These are phyloP conservation scores for Andrena chrysosceles DNA, from an alignment of 2,888 invertebrate genomes.

Conservation along the genomic window DNA sequence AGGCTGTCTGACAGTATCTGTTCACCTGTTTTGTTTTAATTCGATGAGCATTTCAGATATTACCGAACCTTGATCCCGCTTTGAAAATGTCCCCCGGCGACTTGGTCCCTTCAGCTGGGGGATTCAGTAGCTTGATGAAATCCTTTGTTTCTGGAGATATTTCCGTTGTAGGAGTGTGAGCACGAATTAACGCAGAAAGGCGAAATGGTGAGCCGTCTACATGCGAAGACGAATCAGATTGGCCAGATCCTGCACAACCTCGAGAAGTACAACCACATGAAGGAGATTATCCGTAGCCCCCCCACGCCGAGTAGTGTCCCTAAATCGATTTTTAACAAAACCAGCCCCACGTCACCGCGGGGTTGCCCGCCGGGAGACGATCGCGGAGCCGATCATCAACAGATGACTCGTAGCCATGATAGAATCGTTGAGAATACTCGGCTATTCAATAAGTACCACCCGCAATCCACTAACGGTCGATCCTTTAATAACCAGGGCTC, in stretches of 20 bases:
- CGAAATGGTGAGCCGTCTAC: conserved; percentile 97
- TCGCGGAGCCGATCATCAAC: conserved; percentile 16
- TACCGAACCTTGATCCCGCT: conserved; percentile 31
- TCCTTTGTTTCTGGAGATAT: conserved; percentile 75
- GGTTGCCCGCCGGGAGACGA: conserved; percentile 57
- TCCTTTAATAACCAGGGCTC: conserved; percentile 1
- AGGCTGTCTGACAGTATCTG: not conserved
- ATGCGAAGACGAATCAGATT: conserved; percentile 97
- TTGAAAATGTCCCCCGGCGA: conserved; percentile 16
- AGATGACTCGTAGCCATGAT: conserved; percentile 10
- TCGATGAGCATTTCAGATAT: conserved; percentile 57
- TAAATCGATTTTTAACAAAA: conserved; percentile 76
- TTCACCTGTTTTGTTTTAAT: conserved; percentile 24
- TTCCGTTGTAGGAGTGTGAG: conserved; percentile 94
- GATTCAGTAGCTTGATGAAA: conserved; percentile 14
- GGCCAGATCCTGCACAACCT: conserved; percentile 96
- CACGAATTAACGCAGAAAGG: conserved; percentile 98
- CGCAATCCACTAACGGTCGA: conserved; percentile 20
- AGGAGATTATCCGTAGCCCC: conserved; percentile 85
- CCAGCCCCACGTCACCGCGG: conserved; percentile 78
- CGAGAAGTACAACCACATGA: conserved; percentile 93
- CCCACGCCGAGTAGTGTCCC: conserved; percentile 82
- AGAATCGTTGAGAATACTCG: conserved; percentile 30
- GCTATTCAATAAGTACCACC: conserved; percentile 3
- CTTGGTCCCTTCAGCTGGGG: conserved; percentile 16